Conservation (phyloP, 2,888 invertebrate species). For the Iphiclides podalirius region DNA sequence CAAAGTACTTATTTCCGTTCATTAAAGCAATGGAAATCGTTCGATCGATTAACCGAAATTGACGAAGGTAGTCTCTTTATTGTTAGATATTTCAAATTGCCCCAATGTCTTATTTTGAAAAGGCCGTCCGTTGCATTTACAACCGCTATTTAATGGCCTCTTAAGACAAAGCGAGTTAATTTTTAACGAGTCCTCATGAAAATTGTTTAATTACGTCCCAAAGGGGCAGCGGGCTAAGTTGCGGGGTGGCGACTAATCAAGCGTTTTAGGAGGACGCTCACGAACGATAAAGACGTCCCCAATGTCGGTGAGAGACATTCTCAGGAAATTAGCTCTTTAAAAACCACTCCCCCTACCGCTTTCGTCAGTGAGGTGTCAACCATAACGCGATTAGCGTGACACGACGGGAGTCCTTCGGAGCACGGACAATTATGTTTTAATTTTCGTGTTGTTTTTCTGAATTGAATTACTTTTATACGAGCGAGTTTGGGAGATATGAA, state of each 20-base stretch:
- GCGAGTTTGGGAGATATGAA: not conserved
- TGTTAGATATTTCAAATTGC: not conserved
- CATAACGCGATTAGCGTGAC: slow-evolving; percentile 41
- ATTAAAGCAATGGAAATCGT: not conserved
- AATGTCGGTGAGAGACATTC: slow-evolving; percentile 33
- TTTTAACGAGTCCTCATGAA: slow-evolving; percentile 64
- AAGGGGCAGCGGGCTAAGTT: slow-evolving; percentile 50
- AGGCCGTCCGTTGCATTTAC: slow-evolving; percentile 6
- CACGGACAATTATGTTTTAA: slow-evolving; percentile 44
- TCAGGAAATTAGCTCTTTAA: slow-evolving; percentile 58
- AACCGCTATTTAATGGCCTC: slow-evolving; percentile 32
- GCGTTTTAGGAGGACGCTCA: slow-evolving; percentile 44
- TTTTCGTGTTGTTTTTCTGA: slow-evolving; percentile 39
- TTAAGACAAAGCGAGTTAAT: slow-evolving; percentile 59
- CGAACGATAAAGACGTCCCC: slow-evolving; percentile 48
- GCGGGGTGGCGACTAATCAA: slow-evolving; percentile 53
- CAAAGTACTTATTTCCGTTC: too few relatives aligned
- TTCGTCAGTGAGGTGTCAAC: slow-evolving; percentile 39
- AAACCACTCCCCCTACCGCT: slow-evolving; percentile 36
- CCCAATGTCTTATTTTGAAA: not conserved
- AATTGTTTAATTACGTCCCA: slow-evolving; percentile 67
- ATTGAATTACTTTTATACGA: slow-evolving; percentile 17
- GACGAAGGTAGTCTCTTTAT: not conserved
- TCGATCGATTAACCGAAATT: not conserved
- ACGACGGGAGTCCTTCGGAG: slow-evolving; percentile 36